Conservation (phyloP, 2,113 vertebrate species). For the Origma solitaria region DNA sequence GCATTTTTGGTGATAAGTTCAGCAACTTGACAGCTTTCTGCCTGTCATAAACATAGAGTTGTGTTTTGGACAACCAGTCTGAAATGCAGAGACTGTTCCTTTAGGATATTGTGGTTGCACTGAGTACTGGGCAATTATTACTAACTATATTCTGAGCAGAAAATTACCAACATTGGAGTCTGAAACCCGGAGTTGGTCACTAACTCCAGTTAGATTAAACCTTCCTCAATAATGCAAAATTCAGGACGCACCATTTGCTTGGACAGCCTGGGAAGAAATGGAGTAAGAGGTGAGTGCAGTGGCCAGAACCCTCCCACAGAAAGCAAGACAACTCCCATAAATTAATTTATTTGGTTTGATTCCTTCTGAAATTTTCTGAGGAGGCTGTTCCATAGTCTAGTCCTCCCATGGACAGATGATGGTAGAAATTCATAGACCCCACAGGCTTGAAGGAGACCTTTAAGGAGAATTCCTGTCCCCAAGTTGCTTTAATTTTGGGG, state of each 20-base stretch:
- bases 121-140: not conserved
- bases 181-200: not conserved
- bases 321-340: not conserved
- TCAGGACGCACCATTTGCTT: not conserved
- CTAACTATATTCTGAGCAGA: not conserved
- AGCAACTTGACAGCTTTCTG: not conserved
- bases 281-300: not conserved
- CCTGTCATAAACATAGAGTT: not conserved
- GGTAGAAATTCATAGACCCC: not conserved
- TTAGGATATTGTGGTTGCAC: not conserved
- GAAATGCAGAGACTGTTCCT: not conserved
- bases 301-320: not conserved
- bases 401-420: not conserved
- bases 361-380: not conserved
- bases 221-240: not conserved
- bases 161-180: not conserved
- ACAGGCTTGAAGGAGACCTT: not conserved
- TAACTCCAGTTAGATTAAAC: not conserved
- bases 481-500: not conserved
- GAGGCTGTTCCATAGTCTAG: not conserved
- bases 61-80: not conserved
- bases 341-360: not conserved
- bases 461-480: not conserved
- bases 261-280: not conserved
- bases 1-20: not conserved